These are phyloP conservation scores for Iselma pallidipennis DNA, from an alignment of 2,888 invertebrate genomes.

Conservation along the genomic window DNA sequence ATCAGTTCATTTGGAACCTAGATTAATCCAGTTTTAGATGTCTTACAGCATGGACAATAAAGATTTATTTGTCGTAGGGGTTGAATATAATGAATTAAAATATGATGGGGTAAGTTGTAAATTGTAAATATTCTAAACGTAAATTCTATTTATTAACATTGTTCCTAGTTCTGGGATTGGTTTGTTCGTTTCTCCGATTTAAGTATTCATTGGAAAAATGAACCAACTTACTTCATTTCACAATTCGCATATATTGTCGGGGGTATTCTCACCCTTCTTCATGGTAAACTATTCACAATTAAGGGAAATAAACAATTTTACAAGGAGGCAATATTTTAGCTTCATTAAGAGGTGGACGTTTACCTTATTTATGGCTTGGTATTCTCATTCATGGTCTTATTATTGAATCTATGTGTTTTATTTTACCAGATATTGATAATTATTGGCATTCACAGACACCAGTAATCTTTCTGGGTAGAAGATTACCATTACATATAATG, in stretches of 20 bases:
- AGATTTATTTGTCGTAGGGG: conserved; percentile 45
- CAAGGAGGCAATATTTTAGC: conserved; percentile 57
- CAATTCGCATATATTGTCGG: conserved; percentile 66
- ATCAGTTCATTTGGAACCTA: too few relatives aligned
- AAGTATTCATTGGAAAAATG: conserved; percentile 63
- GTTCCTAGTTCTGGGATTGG: conserved; percentile 64
- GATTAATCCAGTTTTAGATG: too few relatives aligned
- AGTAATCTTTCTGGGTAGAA: conserved; percentile 69
- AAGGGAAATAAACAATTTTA: not conserved
- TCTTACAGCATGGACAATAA: conserved; percentile 39
- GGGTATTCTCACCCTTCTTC: conserved; percentile 66
- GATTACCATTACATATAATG: conserved; percentile 75
- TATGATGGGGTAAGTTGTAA: conserved; percentile 46
- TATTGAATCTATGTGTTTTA: conserved; percentile 72
- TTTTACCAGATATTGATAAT: conserved; percentile 75
- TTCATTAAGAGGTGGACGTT: conserved; percentile 70
- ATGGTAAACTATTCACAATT: conserved; percentile 64
- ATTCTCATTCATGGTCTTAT: conserved; percentile 73
- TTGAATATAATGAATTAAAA: conserved; percentile 45
- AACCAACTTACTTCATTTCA: conserved; percentile 68
- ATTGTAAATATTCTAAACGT: not conserved
- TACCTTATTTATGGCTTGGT: conserved; percentile 75
- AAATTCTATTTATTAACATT: not conserved
- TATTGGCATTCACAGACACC: conserved; percentile 84
- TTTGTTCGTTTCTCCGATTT: conserved; percentile 62